Conservation (phyloP, 30 jellyfish, hydroid and myxozoan species). For the Cassiopea xamachana region DNA sequence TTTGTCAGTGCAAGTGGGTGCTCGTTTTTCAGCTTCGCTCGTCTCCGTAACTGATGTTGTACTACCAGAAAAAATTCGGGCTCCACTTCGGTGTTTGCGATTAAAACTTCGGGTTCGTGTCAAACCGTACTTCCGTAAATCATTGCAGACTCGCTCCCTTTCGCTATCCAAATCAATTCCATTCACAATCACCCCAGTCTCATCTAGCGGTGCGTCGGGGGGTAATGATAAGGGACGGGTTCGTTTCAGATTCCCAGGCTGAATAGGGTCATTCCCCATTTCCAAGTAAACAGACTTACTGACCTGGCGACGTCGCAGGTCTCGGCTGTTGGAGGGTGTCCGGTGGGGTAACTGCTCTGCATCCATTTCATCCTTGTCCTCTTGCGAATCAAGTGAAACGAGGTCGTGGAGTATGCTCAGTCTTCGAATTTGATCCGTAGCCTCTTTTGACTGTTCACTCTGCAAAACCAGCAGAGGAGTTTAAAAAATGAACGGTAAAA, state of each 20-base stretch:
- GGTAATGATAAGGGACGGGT: conserved; percentile 74
- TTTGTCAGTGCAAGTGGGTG: conserved; percentile 4
- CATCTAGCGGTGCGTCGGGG: conserved; percentile 44
- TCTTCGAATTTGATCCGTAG: conserved; percentile 60
- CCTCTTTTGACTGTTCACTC: conserved; percentile 63
- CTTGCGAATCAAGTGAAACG: conserved; percentile 49
- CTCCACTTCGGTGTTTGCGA: conserved; percentile 59
- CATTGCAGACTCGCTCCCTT: conserved; percentile 42
- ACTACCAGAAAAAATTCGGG: conserved; percentile 39
- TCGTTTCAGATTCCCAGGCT: conserved; percentile 75
- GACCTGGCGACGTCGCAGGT: conserved; percentile 62
- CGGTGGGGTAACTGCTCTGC: conserved; percentile 15
- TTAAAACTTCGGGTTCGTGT: conserved; percentile 71
- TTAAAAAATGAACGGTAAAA: background rate
- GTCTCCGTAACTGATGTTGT: conserved; percentile 43
- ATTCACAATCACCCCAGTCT: background rate
- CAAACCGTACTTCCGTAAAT: conserved; percentile 59
- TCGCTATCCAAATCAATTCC: conserved; percentile 16
- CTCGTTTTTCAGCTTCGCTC: conserved; percentile 46
- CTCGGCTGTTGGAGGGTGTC: conserved; percentile 51
- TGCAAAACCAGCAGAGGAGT: background rate
- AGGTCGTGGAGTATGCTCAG: conserved; percentile 78
- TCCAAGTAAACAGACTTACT: conserved; percentile 75
- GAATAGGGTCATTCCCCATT: conserved; percentile 59
- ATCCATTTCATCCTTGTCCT: conserved; percentile 3